Evolutionary conservation across 2,888 invertebrate species (phyloP).

Genomic region (Stenchaetothrips biformis): DNA sequence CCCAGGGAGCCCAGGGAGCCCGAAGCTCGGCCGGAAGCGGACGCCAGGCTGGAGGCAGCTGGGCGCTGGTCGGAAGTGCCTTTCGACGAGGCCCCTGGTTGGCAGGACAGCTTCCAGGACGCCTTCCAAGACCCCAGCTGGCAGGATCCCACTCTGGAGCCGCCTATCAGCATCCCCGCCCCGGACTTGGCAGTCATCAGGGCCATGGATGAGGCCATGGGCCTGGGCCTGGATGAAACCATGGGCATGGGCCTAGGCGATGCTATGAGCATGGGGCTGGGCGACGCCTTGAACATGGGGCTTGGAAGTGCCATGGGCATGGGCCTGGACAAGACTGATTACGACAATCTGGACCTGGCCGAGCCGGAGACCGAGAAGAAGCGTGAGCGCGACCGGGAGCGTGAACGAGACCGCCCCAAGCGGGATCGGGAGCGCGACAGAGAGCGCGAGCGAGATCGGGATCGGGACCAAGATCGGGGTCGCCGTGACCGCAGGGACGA

Average conservation of each 20-base stretch:
- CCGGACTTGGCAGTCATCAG: no score
- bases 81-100: no score
- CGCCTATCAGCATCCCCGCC: no score
- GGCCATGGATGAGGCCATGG: no score
- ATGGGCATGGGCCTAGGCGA: no score
- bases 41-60: no score
- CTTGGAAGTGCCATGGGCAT: background rate
- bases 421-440: background rate
- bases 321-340: background rate
- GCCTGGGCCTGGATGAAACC: background rate
- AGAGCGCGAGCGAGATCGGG: background rate
- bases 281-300: background rate
- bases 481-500: background rate
- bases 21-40: no score
- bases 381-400: background rate
- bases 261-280: no score
- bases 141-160: background rate
- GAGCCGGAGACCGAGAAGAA: no score
- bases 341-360: constrained; percentile 1
- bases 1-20: no score
- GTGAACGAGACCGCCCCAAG: background rate
- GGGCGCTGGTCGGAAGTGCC: no score
- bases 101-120: background rate
- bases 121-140: background rate
- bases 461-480: background rate